These are phyloP conservation scores for Cistogaster globosa DNA, from an alignment of 2,888 invertebrate genomes.

Conservation along the genomic window DNA sequence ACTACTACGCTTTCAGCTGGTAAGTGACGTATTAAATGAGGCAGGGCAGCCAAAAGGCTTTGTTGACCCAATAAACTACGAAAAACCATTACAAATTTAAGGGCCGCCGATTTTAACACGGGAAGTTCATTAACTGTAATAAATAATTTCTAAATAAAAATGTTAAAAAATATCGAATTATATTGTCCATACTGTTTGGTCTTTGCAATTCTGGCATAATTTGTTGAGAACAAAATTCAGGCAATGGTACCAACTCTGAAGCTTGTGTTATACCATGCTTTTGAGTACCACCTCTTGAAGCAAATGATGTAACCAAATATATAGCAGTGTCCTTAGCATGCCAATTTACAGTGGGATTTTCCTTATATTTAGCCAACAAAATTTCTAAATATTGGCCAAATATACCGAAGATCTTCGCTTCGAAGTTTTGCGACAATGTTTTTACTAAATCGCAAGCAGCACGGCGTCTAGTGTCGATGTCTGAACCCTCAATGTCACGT, in stretches of 20 bases:
- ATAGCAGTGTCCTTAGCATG: slow-evolving; percentile 97
- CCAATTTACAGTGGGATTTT: slow-evolving; percentile 92
- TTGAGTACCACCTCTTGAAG: slow-evolving; percentile 93
- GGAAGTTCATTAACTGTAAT: slow-evolving; percentile 91
- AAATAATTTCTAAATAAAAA: background rate
- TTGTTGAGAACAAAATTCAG: slow-evolving; percentile 94
- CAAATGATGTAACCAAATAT: slow-evolving; percentile 97
- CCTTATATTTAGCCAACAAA: slow-evolving; percentile 88
- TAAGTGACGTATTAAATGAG: slow-evolving; percentile 91
- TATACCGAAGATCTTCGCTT: slow-evolving; percentile 92
- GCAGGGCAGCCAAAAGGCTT: slow-evolving; percentile 89
- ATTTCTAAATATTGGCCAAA: slow-evolving; percentile 91
- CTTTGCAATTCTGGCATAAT: slow-evolving; percentile 93
- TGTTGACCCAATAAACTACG: slow-evolving; percentile 93
- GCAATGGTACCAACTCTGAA: slow-evolving; percentile 94
- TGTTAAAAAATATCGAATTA: background rate
- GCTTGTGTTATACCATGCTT: slow-evolving; percentile 96
- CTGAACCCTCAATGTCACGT: slow-evolving; percentile 98
- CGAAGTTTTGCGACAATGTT: slow-evolving; percentile 94
- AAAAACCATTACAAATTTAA: slow-evolving; percentile 98
- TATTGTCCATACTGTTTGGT: slow-evolving; percentile 85
- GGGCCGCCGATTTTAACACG: slow-evolving; percentile 97
- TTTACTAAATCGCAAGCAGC: slow-evolving; percentile 99
- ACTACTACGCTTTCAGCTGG: slow-evolving; percentile 92
- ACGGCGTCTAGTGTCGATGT: slow-evolving; percentile 97